A percentile compares a stretch with the other conserved stretches of the same genome.
These are phyloP conservation scores for Xenops minutus DNA, from an alignment of 2,797 vertebrate species.

Conservation along the genomic window DNA sequence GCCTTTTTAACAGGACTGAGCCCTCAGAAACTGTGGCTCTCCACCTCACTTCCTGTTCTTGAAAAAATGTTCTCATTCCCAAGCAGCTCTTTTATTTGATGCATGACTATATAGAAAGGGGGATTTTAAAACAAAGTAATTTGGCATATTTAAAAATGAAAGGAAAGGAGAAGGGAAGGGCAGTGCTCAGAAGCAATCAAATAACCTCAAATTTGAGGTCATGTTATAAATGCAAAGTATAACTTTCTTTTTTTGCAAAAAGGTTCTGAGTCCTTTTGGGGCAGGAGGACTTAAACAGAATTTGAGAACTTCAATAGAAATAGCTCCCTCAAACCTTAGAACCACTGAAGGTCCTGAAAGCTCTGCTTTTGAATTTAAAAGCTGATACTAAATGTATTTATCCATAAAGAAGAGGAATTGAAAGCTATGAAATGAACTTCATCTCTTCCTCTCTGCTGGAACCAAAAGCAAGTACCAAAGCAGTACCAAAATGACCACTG, in stretches of 20 bases:
- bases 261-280: background rate
- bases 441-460: background rate
- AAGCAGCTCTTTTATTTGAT: slow-evolving; percentile 15
- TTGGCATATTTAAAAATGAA: slow-evolving; percentile 12
- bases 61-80: slow-evolving; percentile 27
- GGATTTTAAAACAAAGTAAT: slow-evolving; percentile 41
- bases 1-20: background rate
- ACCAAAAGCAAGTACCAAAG: background rate
- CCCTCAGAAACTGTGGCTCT: background rate
- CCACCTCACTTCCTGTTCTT: background rate
- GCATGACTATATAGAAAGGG: background rate
- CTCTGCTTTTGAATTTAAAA: background rate
- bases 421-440: background rate
- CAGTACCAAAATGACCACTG: background rate
- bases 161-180: background rate
- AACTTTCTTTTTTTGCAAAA: background rate
- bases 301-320: background rate
- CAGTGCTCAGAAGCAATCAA: background rate
- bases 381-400: background rate
- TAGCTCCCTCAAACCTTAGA: background rate
- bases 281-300: background rate
- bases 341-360: background rate
- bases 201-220: background rate
- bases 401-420: background rate
- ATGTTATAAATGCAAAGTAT: background rate